Conservation (phyloP, 2,113 vertebrate species). For the Hylia prasina region DNA sequence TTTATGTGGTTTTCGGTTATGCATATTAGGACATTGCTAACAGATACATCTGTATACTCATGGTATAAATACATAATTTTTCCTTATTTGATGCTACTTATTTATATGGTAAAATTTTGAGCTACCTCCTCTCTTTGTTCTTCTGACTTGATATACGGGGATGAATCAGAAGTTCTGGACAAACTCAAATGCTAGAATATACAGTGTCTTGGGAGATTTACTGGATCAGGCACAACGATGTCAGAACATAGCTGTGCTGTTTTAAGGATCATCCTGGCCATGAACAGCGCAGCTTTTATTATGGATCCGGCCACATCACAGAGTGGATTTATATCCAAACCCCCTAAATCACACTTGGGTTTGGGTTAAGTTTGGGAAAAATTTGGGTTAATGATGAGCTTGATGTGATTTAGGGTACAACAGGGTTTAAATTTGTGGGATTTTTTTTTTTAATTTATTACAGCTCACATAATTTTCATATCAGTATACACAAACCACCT, state of each 20-base stretch:
- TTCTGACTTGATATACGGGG: neutral
- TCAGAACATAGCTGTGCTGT: rapidly evolving
- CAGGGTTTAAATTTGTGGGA: neutral
- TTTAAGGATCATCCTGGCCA: neutral
- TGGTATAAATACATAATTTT: neutral
- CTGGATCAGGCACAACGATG: neutral
- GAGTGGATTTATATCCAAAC: neutral
- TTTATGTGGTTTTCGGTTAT: neutral
- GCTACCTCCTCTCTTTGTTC: neutral
- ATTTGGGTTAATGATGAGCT: neutral
- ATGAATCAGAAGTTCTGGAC: neutral
- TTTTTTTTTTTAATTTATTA: neutral
- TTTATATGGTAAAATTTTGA: neutral
- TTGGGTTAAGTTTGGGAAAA: neutral
- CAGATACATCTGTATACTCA: neutral
- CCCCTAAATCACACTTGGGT: neutral
- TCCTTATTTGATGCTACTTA: neutral
- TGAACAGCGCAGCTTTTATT: neutral
- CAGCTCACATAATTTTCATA: neutral
- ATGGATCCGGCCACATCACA: neutral
- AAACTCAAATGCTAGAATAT: neutral
- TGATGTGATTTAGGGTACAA: neutral
- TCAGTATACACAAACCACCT: neutral
- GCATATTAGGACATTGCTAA: neutral
- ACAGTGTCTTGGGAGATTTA: neutral